A percentile compares a stretch with the other conserved stretches of the same genome.
Conservation (phyloP, 2,888 invertebrate species). For the Drosophila histrio region DNA sequence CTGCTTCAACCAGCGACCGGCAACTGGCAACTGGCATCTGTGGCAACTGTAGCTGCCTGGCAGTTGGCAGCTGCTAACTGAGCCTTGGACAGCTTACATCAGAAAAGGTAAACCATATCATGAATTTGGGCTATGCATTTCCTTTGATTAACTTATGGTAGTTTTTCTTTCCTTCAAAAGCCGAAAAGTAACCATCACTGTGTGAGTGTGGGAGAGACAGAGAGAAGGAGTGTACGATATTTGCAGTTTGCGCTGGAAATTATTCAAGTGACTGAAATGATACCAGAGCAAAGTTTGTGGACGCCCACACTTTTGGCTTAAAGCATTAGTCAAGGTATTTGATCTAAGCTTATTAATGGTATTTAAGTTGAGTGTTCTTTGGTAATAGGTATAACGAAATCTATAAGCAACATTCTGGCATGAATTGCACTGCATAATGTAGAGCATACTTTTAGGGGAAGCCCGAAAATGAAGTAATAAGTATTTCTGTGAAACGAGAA, state of each 20-base stretch:
- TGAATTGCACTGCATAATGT: neutral
- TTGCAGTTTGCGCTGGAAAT: neutral
- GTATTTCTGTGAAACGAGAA: too few species aligned
- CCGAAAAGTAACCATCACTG: slow-evolving; percentile 23
- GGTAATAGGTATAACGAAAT: neutral
- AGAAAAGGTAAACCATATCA: slow-evolving; percentile 71
- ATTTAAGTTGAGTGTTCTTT: neutral
- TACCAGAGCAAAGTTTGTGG: neutral
- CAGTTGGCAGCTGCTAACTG: slow-evolving; percentile 55
- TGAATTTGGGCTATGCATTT: slow-evolving; percentile 72
- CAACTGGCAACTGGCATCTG: neutral
- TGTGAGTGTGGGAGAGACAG: neutral
- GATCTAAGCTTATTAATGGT: slow-evolving; percentile 9
- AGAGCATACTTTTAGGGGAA: neutral
- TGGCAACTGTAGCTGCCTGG: slow-evolving; percentile 1
- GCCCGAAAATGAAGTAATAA: neutral
- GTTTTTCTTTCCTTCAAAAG: slow-evolving; percentile 10
- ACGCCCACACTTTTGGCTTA: neutral
- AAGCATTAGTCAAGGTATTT: slow-evolving; percentile 13
- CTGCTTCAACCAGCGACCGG: slow-evolving; percentile 21
- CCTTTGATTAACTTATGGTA: slow-evolving; percentile 39
- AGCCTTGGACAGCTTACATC: slow-evolving; percentile 53
- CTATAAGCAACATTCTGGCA: neutral
- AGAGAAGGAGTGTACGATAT: neutral
- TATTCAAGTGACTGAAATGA: slow-evolving; percentile 7